These are phyloP conservation scores for Leptothorax acervorum DNA, from an alignment of 2,888 invertebrate species.

Conservation along the genomic window DNA sequence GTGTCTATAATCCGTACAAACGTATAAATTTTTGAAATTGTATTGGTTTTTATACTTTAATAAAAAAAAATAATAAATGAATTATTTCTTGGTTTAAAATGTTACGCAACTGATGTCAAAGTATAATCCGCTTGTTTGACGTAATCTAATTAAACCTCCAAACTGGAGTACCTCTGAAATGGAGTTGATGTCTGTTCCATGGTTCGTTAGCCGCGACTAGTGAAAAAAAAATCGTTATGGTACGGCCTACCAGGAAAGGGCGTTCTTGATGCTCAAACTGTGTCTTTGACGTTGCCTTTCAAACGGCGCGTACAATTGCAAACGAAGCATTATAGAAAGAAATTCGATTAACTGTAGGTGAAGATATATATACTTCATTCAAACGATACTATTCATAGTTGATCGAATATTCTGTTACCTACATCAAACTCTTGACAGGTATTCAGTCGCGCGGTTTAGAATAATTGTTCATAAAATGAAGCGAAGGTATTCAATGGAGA, in stretches of 20 bases:
- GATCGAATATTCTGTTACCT: constrained; percentile 23
- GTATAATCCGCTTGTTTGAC: constrained; percentile 7
- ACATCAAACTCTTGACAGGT: constrained; percentile 13
- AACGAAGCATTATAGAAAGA: constrained; percentile 23
- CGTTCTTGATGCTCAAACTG: constrained; percentile 1
- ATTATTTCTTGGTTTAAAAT: not conserved
- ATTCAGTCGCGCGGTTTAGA: constrained; percentile 18
- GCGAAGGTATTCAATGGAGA: not conserved
- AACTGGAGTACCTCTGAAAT: not conserved
- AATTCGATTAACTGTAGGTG: constrained; percentile 41
- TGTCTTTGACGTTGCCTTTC: constrained; percentile 51
- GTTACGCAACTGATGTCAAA: not conserved
- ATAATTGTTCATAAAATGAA: constrained; percentile 26
- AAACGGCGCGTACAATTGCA: constrained; percentile 44
- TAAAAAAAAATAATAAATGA: not conserved
- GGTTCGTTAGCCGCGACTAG: constrained; percentile 23
- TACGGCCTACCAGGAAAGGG: not conserved
- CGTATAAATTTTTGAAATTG: not conserved
- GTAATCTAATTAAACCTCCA: constrained; percentile 17
- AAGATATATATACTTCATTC: constrained; percentile 13
- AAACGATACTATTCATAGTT: not conserved
- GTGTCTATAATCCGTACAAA: not conserved
- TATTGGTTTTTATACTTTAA: not conserved
- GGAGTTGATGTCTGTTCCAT: not conserved
- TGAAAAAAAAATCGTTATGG: constrained; percentile 16